Evolutionary conservation across 2,797 vertebrate species (phyloP).

Genomic region (Gymnodraco acuticeps): DNA sequence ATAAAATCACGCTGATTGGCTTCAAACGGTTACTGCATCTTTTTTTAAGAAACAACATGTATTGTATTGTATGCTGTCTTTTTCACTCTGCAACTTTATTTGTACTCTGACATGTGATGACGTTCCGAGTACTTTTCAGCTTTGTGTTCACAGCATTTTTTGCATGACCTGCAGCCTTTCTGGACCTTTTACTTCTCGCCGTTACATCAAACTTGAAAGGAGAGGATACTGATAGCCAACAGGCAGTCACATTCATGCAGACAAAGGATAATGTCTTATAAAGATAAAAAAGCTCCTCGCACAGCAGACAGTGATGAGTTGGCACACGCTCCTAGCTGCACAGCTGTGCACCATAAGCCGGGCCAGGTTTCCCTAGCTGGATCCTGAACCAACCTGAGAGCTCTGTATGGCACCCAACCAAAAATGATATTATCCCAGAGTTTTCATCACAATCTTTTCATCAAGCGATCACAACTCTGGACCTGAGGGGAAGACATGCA

Average conservation of each 20-base stretch:
- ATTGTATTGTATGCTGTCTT: slow-evolving; percentile 15
- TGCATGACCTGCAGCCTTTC: slow-evolving; percentile 22
- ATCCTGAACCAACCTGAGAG: slow-evolving; percentile 77
- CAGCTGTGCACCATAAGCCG: slow-evolving; percentile 76
- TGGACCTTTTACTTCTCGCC: slow-evolving; percentile 16
- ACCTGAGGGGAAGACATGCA: slow-evolving; percentile 69
- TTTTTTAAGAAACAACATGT: slow-evolving; percentile 23
- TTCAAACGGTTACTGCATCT: slow-evolving; percentile 28
- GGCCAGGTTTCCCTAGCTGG: slow-evolving; percentile 68
- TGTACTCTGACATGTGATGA: slow-evolving; percentile 34
- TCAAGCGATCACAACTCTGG: slow-evolving; percentile 75
- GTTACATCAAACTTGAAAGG: slow-evolving; percentile 38
- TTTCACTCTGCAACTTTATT: neutral
- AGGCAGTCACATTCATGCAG: slow-evolving; percentile 54
- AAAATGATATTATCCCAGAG: slow-evolving; percentile 80
- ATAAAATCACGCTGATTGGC: slow-evolving; percentile 59
- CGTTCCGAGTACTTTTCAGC: slow-evolving; percentile 20
- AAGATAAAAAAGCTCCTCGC: slow-evolving; percentile 68
- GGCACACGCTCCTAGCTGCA: slow-evolving; percentile 54
- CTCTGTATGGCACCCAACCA: slow-evolving; percentile 75
- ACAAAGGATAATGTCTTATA: slow-evolving; percentile 60
- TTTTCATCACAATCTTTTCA: slow-evolving; percentile 84
- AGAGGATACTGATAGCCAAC: slow-evolving; percentile 40
- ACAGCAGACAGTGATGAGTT: slow-evolving; percentile 74
- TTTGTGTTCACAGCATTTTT: slow-evolving; percentile 35